Evolutionary conservation across 2,888 invertebrate genomes (phyloP), one percentile per base, ranked within the genome.

Genomic region (Ochropleura leucogaster): DNA sequence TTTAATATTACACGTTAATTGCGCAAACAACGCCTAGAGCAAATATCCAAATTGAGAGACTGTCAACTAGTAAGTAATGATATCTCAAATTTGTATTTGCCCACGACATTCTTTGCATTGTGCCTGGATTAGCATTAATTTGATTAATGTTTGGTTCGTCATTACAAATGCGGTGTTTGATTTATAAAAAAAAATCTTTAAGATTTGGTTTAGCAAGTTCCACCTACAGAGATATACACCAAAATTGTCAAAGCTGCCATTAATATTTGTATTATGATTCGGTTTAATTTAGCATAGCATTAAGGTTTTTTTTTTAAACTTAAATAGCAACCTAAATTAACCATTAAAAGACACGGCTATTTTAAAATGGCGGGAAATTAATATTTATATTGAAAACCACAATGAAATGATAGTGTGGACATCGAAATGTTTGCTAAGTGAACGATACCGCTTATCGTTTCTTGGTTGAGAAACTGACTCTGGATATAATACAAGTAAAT

Each of bases 1-100:
- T 87, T 89, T 82, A 79, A 81, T 80, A 81, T 78, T 60, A 74
- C 68, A 75, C 68, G 79, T 77, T 85, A 79, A 84, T 88, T 89
- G 81, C 81, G 82, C 87, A 87, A 89, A 77, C 83, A 69, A 77
- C 78, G 82, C 79, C 84, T 64, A 72, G 67, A 77, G 72, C 77
- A 77, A 72, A 86, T 68, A 80, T 16, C 78, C 51, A 65, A 76
- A 74, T 51, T 62, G 51, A 67, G 76, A 72, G 68, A 80, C 73
- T 82, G 82, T 79, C 82, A 77, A 83, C 49, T 20, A 8, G 68
- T 68, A 68, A 68, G 68, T 65, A 72, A 68, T 72, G 63, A 68
- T 76, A 83, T 80, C 63, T 42, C n/a, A 51, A 55, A 69, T 46
- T 57, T 63, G 44, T 80, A 60, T 80, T 72, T 75, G 71, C 76